Conservation (phyloP, 37 sponge, comb jelly and placozoan species). For the Cladorhizidae sp. region DNA sequence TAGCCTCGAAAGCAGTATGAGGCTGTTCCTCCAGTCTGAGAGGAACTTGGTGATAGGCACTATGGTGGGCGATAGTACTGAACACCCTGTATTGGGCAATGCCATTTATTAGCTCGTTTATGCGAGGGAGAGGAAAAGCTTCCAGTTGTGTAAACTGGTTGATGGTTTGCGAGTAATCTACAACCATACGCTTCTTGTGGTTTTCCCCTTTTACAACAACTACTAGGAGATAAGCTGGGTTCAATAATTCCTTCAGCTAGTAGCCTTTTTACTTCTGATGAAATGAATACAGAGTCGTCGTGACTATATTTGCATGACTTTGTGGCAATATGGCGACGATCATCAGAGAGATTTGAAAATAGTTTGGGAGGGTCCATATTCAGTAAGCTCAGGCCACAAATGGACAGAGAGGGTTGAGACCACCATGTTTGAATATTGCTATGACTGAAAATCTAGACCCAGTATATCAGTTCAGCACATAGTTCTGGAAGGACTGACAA, state of each 20-base stretch:
- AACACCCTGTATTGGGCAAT: not conserved
- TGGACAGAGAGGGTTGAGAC: no score
- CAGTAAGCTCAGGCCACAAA: conserved; percentile 11
- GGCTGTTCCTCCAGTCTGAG: not conserved
- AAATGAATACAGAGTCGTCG: not conserved
- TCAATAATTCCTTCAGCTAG: conserved; percentile 10
- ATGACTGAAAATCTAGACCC: no score
- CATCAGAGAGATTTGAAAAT: not conserved
- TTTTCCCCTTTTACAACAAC: no score
- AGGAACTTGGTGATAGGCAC: not conserved
- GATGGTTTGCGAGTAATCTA: conserved; percentile 21
- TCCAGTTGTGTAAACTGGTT: no score
- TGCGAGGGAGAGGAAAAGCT: no score
- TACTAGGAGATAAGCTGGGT: not conserved
- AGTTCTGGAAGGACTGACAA: no score
- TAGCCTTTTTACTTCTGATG: not conserved
- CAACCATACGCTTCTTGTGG: conserved; percentile 1
- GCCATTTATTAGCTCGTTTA: no score
- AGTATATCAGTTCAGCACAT: no score
- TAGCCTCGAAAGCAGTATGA: not conserved
- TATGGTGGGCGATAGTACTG: conserved; percentile 11
- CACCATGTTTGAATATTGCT: no score
- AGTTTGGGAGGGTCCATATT: conserved; percentile 9
- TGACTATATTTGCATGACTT: conserved; percentile 6
- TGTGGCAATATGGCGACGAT: no score